Evolutionary conservation across 53 echinoderm and acorn worm species (phyloP).

Genomic region (Luidia sarsii): DNA sequence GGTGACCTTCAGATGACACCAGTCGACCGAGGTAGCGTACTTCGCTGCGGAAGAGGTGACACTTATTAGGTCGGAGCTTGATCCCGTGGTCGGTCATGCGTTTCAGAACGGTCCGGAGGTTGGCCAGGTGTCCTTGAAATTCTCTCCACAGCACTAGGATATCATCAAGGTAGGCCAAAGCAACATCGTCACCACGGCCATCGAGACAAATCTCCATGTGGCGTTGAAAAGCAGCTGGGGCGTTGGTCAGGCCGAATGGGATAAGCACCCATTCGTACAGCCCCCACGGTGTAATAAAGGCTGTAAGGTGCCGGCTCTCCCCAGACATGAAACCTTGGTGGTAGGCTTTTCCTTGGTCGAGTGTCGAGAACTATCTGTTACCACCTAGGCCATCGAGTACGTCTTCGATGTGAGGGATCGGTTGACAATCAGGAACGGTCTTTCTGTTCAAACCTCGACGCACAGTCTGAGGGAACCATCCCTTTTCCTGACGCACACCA

Average conservation of each 20-base stretch:
- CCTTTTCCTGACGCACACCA: constrained; percentile 59
- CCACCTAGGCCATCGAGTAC: constrained; percentile 38
- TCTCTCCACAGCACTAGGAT: constrained; percentile 50
- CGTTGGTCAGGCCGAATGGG: constrained; percentile 45
- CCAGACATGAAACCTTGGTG: constrained; percentile 47
- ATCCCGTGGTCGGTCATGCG: constrained; percentile 59
- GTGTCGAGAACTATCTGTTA: constrained; percentile 33
- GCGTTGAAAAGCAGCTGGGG: constrained; percentile 67
- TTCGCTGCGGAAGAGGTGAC: constrained; percentile 43
- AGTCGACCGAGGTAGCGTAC: constrained; percentile 56
- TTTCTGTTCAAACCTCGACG: constrained; percentile 12
- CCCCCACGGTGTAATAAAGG: constrained; percentile 56
- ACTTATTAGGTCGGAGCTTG: constrained; percentile 61
- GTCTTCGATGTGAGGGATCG: constrained; percentile 16
- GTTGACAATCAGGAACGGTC: constrained; percentile 40
- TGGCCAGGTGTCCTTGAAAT: constrained; percentile 56
- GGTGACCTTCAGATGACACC: constrained; percentile 44
- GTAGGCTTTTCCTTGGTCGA: constrained; percentile 60
- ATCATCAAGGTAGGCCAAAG: constrained; percentile 60
- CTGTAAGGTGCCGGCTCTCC: constrained; percentile 28
- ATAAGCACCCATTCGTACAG: constrained; percentile 32
- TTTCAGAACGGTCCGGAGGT: constrained; percentile 40
- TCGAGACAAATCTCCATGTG: constrained; percentile 58
- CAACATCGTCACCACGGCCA: constrained; percentile 37
- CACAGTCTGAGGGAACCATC: constrained; percentile 49